Evolutionary conservation across 2,113 vertebrate genomes (phyloP).

Genomic region (Saccopteryx bilineata): DNA sequence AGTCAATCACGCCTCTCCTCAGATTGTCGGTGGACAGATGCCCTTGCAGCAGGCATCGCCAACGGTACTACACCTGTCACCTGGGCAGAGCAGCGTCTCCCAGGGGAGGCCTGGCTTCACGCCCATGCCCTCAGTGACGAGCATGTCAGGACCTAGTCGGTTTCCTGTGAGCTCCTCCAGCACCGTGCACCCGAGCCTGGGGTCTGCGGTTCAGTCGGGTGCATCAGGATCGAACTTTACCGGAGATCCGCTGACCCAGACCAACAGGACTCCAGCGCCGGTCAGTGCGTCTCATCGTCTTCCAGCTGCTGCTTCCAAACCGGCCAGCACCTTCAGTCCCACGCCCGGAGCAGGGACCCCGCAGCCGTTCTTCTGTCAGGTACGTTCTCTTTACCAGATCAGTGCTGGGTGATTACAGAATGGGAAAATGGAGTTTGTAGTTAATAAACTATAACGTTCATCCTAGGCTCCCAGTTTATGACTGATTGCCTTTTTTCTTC

Average conservation of each 20-base stretch:
- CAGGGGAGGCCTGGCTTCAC: conserved; percentile 90
- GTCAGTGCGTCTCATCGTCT: conserved; percentile 92
- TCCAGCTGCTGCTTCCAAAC: conserved; percentile 92
- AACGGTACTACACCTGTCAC: conserved; percentile 91
- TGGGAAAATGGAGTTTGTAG: neutral
- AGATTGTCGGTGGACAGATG: conserved; percentile 90
- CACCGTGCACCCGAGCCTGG: conserved; percentile 86
- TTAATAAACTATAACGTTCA: neutral
- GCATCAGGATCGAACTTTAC: conserved; percentile 86
- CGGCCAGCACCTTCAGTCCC: conserved; percentile 87
- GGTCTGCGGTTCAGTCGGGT: conserved; percentile 86
- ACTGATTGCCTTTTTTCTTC: neutral
- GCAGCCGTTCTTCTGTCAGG: conserved; percentile 89
- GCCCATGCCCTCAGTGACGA: conserved; percentile 86
- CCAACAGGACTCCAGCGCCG: conserved; percentile 89
- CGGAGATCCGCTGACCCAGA: conserved; percentile 87
- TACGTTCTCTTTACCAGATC: conserved; percentile 68
- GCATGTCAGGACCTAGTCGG: conserved; percentile 88
- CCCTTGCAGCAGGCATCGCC: conserved; percentile 91
- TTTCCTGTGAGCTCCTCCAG: conserved; percentile 92
- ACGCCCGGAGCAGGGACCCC: conserved; percentile 84
- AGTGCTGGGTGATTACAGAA: neutral
- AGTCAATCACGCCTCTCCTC: conserved; percentile 92
- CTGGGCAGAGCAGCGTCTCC: conserved; percentile 88
- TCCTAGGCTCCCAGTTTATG: neutral